Evolutionary conservation across 1,140 invertebrate species (phyloP).

Genomic region (Ceratina australensis): DNA sequence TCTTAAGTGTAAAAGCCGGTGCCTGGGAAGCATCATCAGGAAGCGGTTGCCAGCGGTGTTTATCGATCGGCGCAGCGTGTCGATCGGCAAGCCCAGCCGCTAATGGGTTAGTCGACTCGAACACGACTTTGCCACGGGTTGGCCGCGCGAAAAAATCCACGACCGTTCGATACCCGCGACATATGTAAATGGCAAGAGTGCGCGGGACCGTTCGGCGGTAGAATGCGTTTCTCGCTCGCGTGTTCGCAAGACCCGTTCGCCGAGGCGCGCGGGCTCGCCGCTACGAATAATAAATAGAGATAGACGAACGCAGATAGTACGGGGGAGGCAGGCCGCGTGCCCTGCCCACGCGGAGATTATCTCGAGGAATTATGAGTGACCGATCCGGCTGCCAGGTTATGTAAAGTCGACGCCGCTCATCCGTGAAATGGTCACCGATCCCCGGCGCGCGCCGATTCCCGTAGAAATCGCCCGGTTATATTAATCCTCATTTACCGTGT

Average conservation of each 20-base stretch:
- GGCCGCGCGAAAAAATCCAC: constrained; percentile 51
- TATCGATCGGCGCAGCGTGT: constrained; percentile 63
- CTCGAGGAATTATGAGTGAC: constrained; percentile 74
- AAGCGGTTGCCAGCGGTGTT: constrained; percentile 50
- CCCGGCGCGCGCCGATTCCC: not conserved
- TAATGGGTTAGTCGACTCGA: constrained; percentile 62
- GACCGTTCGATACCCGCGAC: constrained; percentile 15
- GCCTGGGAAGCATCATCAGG: constrained; percentile 1
- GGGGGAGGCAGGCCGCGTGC: constrained; percentile 53
- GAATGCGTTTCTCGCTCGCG: constrained; percentile 26
- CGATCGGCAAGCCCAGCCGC: constrained; percentile 59
- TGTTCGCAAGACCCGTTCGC: constrained; percentile 29
- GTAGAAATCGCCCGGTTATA: not conserved
- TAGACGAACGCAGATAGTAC: constrained; percentile 66
- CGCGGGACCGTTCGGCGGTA: not conserved
- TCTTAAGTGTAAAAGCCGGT: no score
- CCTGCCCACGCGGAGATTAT: constrained; percentile 74
- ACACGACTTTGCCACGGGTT: constrained; percentile 27
- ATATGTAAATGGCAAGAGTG: constrained; percentile 36
- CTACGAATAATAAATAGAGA: constrained; percentile 76
- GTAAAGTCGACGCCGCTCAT: constrained; percentile 58
- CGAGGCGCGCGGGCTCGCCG: constrained; percentile 49
- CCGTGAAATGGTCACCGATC: constrained; percentile 31
- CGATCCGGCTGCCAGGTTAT: constrained; percentile 70
- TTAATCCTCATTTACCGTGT: no score